Base-by-base conservation (phyloP, 2,113 vertebrate genomes). In the Ophiodon elongatus region DNA sequence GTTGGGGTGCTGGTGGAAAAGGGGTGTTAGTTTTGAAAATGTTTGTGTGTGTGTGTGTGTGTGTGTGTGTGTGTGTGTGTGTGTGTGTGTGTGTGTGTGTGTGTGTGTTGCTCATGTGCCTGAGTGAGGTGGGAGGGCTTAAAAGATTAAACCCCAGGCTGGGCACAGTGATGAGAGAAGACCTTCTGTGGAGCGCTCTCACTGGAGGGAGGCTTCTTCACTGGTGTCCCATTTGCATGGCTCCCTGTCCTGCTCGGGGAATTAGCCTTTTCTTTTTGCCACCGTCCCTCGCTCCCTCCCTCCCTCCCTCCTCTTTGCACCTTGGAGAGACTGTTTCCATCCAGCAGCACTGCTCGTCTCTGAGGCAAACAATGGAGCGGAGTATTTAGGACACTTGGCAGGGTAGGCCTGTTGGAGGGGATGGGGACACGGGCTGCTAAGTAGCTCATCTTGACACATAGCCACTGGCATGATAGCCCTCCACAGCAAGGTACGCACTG, bases 331-430 rank as follows among this genome's bases (percentile, higher is more conserved):
- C 80, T 76, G n/a, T n/a, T n/a, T 86, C 87, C 76, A 83, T 84
- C 86, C 85, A 88, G 76, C 78, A 60, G 73, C 72, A 35, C 31
- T 52, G 81, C 88, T 90, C 68, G 43, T 92, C 88, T 89, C 85
- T 82, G 85, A 87, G 72, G 82, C 86, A 88, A 85, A 95, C 94
- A 95, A 94, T 93, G 76, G 81, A 86, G 85, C 31, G 6, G 68
- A 86, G 89, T 91, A 94, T 95, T 95, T 92, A 93, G 93, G 94
- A 90, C 88, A 91, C 87, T 92, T 94, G 93, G 92, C 87, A 88
- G 86, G 57, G 62, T 54, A 52, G 73, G 69, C 67, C 31, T 67
- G 79, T 88, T 79, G 66, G 72, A 88, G 80, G 82, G 86, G 83
- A 88, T 78, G 85, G 82, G 68, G 84, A 74, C 79, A 80, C 54